phyloP scores from a whole-genome alignment of 2,797 vertebrate genomes.

The Pangasius sanitwongsei region DNA sequence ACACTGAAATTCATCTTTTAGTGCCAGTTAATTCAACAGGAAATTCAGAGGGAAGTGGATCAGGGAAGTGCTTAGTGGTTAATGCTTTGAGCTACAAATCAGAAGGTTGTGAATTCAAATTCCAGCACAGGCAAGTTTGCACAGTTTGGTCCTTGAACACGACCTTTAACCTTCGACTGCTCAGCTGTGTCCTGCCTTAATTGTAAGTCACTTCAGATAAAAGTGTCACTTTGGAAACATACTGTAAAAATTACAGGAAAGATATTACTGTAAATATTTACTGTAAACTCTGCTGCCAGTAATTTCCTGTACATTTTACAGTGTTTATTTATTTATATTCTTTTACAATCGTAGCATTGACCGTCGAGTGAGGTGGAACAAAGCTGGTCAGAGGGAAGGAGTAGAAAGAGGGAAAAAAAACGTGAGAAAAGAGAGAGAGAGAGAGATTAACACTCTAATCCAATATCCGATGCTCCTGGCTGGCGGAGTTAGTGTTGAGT shows the following conservation, averaged over 20 bases:
- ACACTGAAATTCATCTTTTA: neutral
- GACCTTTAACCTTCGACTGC: neutral
- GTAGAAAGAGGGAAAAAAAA: constrained; percentile 26
- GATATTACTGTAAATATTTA: neutral
- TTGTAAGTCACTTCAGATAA: neutral
- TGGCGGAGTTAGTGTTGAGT: constrained; percentile 62
- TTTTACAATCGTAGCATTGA: neutral
- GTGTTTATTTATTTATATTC: neutral
- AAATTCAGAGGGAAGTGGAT: neutral
- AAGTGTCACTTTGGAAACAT: neutral
- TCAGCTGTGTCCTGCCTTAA: neutral
- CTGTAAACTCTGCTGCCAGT: neutral
- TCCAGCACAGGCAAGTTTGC: neutral
- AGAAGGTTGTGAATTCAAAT: neutral
- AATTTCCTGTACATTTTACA: neutral
- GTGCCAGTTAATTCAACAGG: neutral
- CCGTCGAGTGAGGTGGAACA: neutral
- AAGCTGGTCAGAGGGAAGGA: neutral
- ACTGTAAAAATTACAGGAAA: neutral
- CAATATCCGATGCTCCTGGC: constrained; percentile 69
- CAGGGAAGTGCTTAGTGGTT: neutral
- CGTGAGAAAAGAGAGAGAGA: constrained; percentile 63
- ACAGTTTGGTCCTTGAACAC: neutral
- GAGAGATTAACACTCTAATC: constrained; percentile 69
- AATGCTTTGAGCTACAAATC: neutral